phyloP scores from a whole-genome alignment of 2,888 invertebrate genomes.

The Holacanthella duospinosa region DNA sequence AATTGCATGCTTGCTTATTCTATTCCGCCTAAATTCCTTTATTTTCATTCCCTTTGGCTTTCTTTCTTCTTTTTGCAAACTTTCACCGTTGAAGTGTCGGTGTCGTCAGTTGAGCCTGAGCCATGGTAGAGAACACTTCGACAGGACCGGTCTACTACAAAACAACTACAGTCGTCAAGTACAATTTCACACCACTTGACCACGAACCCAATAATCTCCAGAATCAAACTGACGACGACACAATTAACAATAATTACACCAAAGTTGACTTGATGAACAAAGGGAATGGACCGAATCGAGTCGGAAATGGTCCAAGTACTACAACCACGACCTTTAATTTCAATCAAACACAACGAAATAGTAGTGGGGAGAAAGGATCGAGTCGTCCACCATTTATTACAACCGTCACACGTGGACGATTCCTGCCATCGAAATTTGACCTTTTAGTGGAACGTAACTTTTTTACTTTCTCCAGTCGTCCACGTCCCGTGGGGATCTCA shows the following conservation, averaged over 20 bases:
- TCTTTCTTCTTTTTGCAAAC: background rate
- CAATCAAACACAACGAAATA: too few species aligned
- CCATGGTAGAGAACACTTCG: background rate
- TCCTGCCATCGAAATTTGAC: slow-evolving; percentile 37
- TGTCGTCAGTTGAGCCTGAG: background rate
- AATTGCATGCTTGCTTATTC: background rate
- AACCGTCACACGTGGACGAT: slow-evolving; percentile 33
- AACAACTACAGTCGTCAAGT: background rate
- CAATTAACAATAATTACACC: background rate
- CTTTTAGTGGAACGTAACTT: slow-evolving; percentile 34
- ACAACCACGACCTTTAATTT: background rate
- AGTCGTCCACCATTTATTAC: slow-evolving; percentile 37
- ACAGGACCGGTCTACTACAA: background rate
- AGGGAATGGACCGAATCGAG: too few species aligned
- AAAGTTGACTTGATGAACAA: background rate
- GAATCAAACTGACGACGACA: background rate
- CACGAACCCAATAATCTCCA: background rate
- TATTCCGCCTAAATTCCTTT: too few species aligned
- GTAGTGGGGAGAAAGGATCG: too few species aligned
- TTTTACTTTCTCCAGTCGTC: slow-evolving; percentile 36
- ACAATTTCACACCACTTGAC: too few species aligned
- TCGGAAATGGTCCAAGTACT: too few species aligned
- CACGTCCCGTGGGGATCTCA: slow-evolving; percentile 29
- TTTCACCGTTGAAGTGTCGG: too few species aligned
- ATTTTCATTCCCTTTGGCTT: background rate